A percentile compares a stretch with the other conserved stretches of the same genome.
phyloP scores from a whole-genome alignment of 2,797 vertebrate species.

The Heteromormyrus szaboi region DNA sequence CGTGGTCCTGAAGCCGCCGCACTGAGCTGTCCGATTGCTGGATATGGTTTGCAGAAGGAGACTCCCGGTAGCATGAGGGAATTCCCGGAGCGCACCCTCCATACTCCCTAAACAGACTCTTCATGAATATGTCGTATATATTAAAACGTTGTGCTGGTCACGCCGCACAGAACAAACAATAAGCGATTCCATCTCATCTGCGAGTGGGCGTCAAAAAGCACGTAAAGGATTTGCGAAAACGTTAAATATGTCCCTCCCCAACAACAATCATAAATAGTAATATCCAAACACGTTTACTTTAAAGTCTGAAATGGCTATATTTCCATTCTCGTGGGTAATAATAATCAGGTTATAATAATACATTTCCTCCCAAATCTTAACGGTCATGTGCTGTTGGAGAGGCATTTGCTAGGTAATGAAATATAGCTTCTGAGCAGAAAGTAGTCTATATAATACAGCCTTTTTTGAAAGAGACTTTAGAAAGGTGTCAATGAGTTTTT shows the following conservation, averaged over 20 bases:
- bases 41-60: background rate
- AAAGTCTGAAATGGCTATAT: background rate
- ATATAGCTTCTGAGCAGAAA: constrained; percentile 32
- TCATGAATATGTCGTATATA: background rate
- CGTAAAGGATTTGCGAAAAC: background rate
- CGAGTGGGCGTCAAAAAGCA: background rate
- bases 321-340: background rate
- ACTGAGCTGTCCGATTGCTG: background rate
- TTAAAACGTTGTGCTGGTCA: background rate
- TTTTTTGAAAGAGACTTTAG: background rate
- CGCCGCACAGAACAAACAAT: background rate
- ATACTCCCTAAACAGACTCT: background rate
- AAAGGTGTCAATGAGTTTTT: background rate
- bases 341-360: background rate
- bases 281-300: background rate
- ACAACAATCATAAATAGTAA: background rate
- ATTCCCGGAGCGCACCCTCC: background rate
- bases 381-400: background rate
- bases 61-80: background rate
- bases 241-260: background rate
- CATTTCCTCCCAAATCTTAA: background rate
- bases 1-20: constrained; percentile 32
- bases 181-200: background rate
- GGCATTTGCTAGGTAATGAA: constrained; percentile 25
- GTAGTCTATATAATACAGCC: background rate